These are phyloP conservation scores for Lutjanus campechanus DNA, from an alignment of 2,797 vertebrate genomes.

Conservation along the genomic window DNA sequence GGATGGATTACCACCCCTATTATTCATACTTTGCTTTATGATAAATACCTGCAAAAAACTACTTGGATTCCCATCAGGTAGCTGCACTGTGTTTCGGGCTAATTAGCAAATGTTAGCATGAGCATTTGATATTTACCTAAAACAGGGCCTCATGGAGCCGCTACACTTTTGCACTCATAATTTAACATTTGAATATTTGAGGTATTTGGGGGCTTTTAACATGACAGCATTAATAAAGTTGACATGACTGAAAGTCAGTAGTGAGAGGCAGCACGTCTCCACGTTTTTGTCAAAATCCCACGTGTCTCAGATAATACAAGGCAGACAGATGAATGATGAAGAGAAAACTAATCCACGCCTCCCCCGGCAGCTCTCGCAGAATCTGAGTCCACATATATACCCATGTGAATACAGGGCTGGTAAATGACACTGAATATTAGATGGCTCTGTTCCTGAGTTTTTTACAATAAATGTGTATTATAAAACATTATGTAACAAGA, in stretches of 20 bases:
- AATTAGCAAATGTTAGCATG: background rate
- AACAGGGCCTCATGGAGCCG: background rate
- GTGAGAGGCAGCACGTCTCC: background rate
- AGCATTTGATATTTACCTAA: background rate
- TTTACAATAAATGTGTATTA: slow-evolving; percentile 6
- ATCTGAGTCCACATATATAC: background rate
- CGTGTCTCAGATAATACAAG: background rate
- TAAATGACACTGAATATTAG: slow-evolving; percentile 25
- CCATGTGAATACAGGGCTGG: slow-evolving; percentile 8
- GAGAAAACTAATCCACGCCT: background rate
- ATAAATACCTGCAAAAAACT: background rate
- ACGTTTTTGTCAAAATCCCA: background rate
- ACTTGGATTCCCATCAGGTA: no score
- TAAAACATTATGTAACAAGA: slow-evolving; percentile 12
- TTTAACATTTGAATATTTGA: background rate
- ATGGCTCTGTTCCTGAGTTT: background rate
- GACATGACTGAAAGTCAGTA: background rate
- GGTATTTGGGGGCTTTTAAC: background rate
- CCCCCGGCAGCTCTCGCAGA: background rate
- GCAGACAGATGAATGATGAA: slow-evolving; percentile 3
- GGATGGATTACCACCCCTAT: no score
- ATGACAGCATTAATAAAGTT: background rate
- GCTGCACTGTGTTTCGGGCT: background rate
- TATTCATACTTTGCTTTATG: no score
- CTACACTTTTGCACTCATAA: background rate